Evolutionary conservation across 2,113 vertebrate species (phyloP), one percentile per base, ranked within the genome.

Genomic region (Capreolus pygargus): DNA sequence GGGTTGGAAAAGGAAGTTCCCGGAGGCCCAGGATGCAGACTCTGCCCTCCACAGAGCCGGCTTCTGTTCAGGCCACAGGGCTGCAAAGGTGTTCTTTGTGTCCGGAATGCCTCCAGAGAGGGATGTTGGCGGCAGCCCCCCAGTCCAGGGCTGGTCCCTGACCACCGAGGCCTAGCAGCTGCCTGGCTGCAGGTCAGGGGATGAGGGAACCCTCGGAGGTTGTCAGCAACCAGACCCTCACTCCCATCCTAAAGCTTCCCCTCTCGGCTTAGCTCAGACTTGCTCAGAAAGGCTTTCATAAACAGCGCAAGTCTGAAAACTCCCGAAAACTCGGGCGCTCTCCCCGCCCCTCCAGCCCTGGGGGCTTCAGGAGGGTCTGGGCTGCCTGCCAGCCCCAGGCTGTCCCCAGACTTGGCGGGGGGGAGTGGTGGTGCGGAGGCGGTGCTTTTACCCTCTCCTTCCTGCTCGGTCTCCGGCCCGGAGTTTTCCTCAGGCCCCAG

Each of bases 391-490:
- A 97, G 95, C 67, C 39, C 47, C 87, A 14, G 86, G 85, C 90
- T 0, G 58, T 92, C 92, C 94, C 90, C 92, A 92, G 94, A 96
- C 97, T 90, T 60, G 70, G 64, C 6, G 2, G 79, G 11, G n/a
- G n/a, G n/a, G n/a, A n/a, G n/a, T n/a, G n/a, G 86, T 92, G 81
- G 58, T n/a, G 67, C 85, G 89, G 82, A 58, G 89, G 84, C 74
- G 36, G 89, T 12, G 64, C 76, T 19, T 43, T 94, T 52, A 76
- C 96, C 57, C 86, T 96, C 92, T 92, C 87, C 97, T 96, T 97
- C 97, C 97, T 52, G 92, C 95, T 85, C 43, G 87, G 85, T 96
- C 86, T 97, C 97, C 95, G 93, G 97, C 97, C 94, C 94, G 15
- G 86, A 95, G 87, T 92, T 98, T 70, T 96, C 95, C 57, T 89